Base-by-base conservation (phyloP, 1,140 invertebrate genomes). In the Drosophila cardini region DNA sequence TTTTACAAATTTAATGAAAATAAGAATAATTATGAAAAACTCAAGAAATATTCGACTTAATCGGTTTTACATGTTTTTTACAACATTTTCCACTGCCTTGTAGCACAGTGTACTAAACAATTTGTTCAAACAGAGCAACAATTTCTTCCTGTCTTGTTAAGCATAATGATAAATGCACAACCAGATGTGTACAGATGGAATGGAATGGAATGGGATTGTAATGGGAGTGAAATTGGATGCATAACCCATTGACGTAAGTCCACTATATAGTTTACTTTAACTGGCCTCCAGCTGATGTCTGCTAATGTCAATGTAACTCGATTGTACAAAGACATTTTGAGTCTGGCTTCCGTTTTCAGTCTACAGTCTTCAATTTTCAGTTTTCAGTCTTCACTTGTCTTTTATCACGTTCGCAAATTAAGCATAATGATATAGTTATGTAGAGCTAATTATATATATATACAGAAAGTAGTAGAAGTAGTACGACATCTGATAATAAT, bases 131-230 rank as follows among this genome's bases (percentile, higher is more conserved):
- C 65, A 38, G 38, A 48, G 36, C 71, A 72, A 68, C 76, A 64
- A 74, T 85, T 76, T 84, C 80, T 84, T 84, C 80, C 80, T 70
- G 80, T 67, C 80, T 84, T 56, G 76, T 83, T 83, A 62, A 65
- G 58, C 57, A 64, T 53, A 62, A 67, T 34, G 64, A 32, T 52
- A 52, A 55, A 48, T 34, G 57, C 2, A 50, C 21, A 40, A 40
- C 43, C 8, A 18, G 15, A 16, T 55, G 52, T 32, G 21, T 10
- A 30, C 43, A 32, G 38, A 13, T 38, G 9, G 11, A 30, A 7
- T 10, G 34, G 9, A 18, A 7, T 52, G n/a, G n/a, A n/a, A n/a
- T n/a, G n/a, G 9, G 11, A 30, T 7, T 10, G 34, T 4, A 18
- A 7, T 52, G 7, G 15, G 50, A 3, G 15, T 48, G 1, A 9